These are phyloP conservation scores for Lymantria dispar DNA, from an alignment of 2,888 invertebrate species.

Conservation along the genomic window DNA sequence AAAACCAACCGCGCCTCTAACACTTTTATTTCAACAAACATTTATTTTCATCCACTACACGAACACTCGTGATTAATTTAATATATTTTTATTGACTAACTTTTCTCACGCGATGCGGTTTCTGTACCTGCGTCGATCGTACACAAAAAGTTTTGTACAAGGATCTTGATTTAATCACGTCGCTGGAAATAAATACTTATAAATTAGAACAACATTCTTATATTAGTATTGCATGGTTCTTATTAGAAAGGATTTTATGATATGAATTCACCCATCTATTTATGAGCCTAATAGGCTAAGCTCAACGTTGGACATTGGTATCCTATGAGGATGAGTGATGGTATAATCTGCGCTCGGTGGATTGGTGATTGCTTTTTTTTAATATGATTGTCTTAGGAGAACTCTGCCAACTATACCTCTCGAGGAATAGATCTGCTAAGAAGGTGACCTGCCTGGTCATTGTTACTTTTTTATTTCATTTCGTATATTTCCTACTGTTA, in stretches of 20 bases:
- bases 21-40: slow-evolving; percentile 49
- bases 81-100: slow-evolving; percentile 65
- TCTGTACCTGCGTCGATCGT: slow-evolving; percentile 46
- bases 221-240: slow-evolving; percentile 18
- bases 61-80: slow-evolving; percentile 72
- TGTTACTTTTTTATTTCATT: no score
- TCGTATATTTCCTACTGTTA: no score
- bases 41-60: slow-evolving; percentile 52
- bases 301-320: no score
- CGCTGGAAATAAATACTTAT: slow-evolving; percentile 18
- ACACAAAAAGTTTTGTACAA: slow-evolving; percentile 38
- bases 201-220: slow-evolving; percentile 16
- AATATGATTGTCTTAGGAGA: no score
- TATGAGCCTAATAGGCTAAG: no score
- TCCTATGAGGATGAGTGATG: no score
- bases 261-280: no score
- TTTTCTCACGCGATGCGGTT: slow-evolving; percentile 63
- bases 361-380: no score
- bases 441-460: no score
- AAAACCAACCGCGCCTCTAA: slow-evolving; percentile 37
- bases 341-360: no score
- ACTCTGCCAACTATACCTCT: no score
- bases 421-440: no score
- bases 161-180: slow-evolving; percentile 29
- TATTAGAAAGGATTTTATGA: slow-evolving; percentile 14